Conservation (phyloP, 2,113 vertebrate species). For the Poecile atricapillus region DNA sequence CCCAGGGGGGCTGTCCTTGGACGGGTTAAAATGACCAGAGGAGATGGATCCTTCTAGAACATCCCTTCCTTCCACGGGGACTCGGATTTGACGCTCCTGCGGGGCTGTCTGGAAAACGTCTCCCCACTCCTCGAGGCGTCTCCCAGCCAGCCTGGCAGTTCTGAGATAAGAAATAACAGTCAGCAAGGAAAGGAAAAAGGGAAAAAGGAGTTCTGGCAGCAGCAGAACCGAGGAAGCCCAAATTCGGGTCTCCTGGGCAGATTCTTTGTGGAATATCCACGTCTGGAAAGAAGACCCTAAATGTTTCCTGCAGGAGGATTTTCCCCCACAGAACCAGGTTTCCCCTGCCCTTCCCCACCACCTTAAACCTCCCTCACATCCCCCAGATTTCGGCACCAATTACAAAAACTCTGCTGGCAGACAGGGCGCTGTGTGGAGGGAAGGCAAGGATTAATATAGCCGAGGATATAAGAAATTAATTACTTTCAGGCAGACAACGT, state of each 20-base stretch:
- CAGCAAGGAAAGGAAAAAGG: neutral
- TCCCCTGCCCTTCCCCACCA: neutral
- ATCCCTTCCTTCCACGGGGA: neutral
- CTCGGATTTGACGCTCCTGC: neutral
- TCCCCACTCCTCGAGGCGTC: neutral
- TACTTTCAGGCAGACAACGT: constrained; percentile 19
- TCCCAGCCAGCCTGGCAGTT: neutral
- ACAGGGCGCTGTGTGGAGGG: neutral
- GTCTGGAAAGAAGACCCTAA: neutral
- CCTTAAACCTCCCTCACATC: neutral
- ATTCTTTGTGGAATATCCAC: neutral
- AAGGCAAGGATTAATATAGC: neutral
- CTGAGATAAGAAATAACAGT: neutral
- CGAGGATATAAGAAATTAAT: constrained; percentile 27
- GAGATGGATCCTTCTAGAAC: neutral
- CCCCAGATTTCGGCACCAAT: neutral
- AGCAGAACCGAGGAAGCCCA: neutral
- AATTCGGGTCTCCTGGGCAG: neutral
- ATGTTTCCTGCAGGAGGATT: neutral
- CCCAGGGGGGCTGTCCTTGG: neutral
- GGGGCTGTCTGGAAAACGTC: neutral
- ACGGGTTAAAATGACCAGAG: neutral
- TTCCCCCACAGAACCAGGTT: neutral
- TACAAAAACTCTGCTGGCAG: neutral
- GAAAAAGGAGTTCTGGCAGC: neutral